Base-by-base conservation (phyloP, 2,113 vertebrate genomes). In the Megalops atlanticus region DNA sequence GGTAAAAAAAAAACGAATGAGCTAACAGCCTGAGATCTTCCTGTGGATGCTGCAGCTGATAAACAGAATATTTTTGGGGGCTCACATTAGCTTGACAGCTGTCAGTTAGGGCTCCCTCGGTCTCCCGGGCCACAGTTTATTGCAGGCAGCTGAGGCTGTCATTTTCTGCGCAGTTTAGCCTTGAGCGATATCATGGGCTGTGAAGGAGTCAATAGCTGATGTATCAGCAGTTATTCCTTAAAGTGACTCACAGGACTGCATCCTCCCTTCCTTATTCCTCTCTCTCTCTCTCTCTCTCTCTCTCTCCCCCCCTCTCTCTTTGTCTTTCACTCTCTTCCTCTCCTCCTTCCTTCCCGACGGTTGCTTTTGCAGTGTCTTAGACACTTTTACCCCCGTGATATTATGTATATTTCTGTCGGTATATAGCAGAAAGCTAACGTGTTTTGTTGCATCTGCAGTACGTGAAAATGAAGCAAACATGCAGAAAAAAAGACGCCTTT, bases 201-300 rank as follows among this genome's bases (percentile, higher is more conserved):
- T 93, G 91, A 95, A 95, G 95, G 95, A 96, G 96, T 97, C 96
- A 95, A 95, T 97, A 97, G 95, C 95, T 96, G 96, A 97, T 96
- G 95, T 96, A 96, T 97, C 96, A 98, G 96, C 97, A 97, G 94
- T 97, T 96, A 96, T 95, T 96, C 96, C 95, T 96, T 95, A 96
- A 96, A 97, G 96, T 96, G 96, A 95, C 96, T 97, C 93, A 91
- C 94, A 94, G 94, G 96, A 95, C 96, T 94, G 95, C 93, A 92
- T 96, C 95, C 93, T 92, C 88, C 27, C 27, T 14, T 49, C 41
- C 83, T 80, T 81, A 40, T 77, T 40, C 74, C 81, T 82, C 84
- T 87, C 83, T 78, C 64, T 86, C 82, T 88, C 80, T 82, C 82
- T 87, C 68, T 71, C 81, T 87, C 79, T 82, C 80, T 86, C 74